Percentiles rank a stretch among this genome's conserved stretches.
phyloP scores from a whole-genome alignment of 2,888 invertebrate genomes.

The Phaedon cochleariae region DNA sequence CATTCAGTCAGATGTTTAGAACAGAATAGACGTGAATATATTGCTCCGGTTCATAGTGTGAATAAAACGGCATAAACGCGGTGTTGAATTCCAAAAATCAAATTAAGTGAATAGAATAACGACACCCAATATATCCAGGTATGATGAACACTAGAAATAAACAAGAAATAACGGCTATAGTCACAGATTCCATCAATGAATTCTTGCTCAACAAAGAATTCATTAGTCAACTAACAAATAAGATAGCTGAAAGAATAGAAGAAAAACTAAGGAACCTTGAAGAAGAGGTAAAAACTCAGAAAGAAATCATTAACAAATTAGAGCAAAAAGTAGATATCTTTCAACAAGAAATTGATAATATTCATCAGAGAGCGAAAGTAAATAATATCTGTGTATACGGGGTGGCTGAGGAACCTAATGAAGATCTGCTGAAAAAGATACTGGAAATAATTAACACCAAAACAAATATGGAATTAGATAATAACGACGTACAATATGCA shows the following conservation, averaged over 20 bases:
- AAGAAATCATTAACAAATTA: slow-evolving; percentile 2
- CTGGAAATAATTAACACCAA: slow-evolving; percentile 3
- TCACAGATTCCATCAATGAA: slow-evolving; percentile 10
- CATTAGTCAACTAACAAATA: slow-evolving; percentile 5
- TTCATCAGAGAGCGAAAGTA: neutral
- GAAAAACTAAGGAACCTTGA: slow-evolving; percentile 4
- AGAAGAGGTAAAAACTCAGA: too few species aligned
- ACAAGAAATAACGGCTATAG: slow-evolving; percentile 5
- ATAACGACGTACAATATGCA: neutral
- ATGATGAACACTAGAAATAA: slow-evolving; percentile 5
- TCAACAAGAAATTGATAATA: slow-evolving; percentile 8
- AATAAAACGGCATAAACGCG: neutral
- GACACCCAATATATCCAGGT: neutral
- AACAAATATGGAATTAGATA: neutral
- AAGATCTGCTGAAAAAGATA: slow-evolving; percentile 2
- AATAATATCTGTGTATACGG: too few species aligned
- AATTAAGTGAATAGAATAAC: neutral
- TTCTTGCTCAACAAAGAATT: slow-evolving; percentile 11
- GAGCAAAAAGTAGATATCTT: slow-evolving; percentile 4
- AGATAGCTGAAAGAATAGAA: slow-evolving; percentile 8
- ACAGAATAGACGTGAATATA: neutral
- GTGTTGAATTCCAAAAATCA: neutral
- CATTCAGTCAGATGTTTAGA: neutral
- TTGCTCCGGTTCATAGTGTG: neutral
- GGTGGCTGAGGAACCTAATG: neutral